These are phyloP conservation scores for Lepetodrilus schrolli DNA, from an alignment of 2,888 invertebrate species.

Conservation along the genomic window DNA sequence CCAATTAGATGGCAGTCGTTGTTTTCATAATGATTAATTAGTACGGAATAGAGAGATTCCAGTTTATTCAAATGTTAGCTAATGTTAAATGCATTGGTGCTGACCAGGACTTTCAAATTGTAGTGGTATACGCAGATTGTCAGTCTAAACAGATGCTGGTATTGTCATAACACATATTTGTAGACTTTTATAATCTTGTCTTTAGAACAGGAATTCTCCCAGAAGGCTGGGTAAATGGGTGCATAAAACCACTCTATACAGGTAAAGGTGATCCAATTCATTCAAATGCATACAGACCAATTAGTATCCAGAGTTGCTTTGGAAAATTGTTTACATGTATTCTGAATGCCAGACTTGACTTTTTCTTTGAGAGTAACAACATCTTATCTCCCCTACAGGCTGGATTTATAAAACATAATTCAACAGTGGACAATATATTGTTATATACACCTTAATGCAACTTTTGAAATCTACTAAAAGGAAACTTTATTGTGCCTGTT, in stretches of 20 bases:
- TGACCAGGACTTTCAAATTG: no score
- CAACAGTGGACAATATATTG: not conserved
- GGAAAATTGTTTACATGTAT: not conserved
- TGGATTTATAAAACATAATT: not conserved
- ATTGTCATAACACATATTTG: not conserved
- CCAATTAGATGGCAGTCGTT: no score
- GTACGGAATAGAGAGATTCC: no score
- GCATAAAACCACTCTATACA: no score
- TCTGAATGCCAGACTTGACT: not conserved
- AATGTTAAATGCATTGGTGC: no score
- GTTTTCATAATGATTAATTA: no score
- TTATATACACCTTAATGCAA: not conserved
- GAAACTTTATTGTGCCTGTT: not conserved
- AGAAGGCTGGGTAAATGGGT: not conserved
- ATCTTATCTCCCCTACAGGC: not conserved
- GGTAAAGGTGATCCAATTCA: not conserved
- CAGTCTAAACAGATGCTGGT: not conserved
- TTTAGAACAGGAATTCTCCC: not conserved
- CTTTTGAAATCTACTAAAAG: not conserved
- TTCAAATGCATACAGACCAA: not conserved
- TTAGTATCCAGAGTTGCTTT: not conserved
- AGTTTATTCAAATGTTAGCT: no score
- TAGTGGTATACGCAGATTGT: no score
- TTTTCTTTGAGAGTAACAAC: not conserved
- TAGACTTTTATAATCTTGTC: not conserved